These are phyloP conservation scores for Neotragus pygmaeus DNA, from an alignment of 2,113 vertebrate species.

Conservation along the genomic window DNA sequence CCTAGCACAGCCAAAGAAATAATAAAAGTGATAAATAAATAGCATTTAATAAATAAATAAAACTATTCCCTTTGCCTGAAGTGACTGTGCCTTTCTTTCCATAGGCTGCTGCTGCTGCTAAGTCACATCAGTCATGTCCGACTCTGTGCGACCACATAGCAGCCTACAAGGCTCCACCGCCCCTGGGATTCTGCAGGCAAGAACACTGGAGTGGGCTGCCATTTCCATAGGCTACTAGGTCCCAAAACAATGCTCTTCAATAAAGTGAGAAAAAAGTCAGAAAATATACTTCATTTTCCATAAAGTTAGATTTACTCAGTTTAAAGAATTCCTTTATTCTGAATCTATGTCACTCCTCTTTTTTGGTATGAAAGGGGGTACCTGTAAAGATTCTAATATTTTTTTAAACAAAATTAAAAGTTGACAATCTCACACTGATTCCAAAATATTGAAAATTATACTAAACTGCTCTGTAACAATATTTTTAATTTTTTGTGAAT, in stretches of 20 bases:
- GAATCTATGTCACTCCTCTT: neutral
- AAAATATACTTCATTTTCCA: neutral
- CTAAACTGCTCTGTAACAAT: neutral
- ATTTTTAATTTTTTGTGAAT: neutral
- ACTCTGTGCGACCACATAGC: neutral
- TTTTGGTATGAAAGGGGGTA: neutral
- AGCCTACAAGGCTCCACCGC: neutral
- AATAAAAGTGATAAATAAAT: neutral
- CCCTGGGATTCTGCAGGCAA: neutral
- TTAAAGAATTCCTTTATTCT: neutral
- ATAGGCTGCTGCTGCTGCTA: neutral
- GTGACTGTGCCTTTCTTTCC: neutral
- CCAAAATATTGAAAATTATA: neutral
- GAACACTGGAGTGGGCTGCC: neutral
- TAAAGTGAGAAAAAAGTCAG: neutral
- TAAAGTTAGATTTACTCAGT: neutral
- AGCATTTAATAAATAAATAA: neutral
- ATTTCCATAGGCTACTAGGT: neutral
- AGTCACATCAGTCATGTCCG: accelerated
- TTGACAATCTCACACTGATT: neutral
- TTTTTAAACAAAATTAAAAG: constrained; percentile 21
- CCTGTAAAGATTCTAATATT: neutral
- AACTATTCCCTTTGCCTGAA: neutral
- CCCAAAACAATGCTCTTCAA: neutral
- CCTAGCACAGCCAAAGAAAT: neutral